Conservation (phyloP, 1,140 invertebrate genomes). For the Delia radicum region DNA sequence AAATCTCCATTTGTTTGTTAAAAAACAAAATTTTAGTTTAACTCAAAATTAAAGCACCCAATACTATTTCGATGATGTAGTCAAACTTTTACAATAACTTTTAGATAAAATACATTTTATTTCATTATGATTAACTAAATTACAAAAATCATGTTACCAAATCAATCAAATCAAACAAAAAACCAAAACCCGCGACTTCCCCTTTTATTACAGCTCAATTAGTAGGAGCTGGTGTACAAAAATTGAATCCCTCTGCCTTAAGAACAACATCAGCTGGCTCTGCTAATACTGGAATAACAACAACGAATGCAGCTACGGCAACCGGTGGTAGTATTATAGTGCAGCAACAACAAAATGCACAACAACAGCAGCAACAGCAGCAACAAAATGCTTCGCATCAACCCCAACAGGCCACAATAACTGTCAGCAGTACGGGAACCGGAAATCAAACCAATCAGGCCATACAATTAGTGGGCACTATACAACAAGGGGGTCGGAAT, state of each 20-base stretch:
- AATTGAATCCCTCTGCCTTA: conserved; percentile 64
- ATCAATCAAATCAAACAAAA: conserved; percentile 27
- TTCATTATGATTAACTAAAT: background rate
- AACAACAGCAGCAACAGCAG: conserved; percentile 30
- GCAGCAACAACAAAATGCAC: conserved; percentile 25
- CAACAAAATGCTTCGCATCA: conserved; percentile 27
- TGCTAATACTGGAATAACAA: conserved; percentile 39
- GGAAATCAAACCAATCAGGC: conserved; percentile 55
- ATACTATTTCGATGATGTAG: too few species aligned
- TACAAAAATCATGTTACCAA: conserved; percentile 23
- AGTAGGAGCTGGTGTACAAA: conserved; percentile 65
- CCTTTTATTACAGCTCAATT: conserved; percentile 63
- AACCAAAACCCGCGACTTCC: conserved; percentile 31
- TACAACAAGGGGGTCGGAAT: conserved; percentile 62
- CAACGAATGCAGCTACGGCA: background rate
- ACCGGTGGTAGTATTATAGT: conserved; percentile 36
- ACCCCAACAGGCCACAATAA: conserved; percentile 26
- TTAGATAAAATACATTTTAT: background rate
- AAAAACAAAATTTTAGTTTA: too few species aligned
- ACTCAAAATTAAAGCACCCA: too few species aligned
- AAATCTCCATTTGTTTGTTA: too few species aligned
- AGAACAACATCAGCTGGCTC: conserved; percentile 53
- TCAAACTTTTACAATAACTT: background rate
- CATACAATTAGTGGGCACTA: conserved; percentile 62
- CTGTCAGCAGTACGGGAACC: conserved; percentile 43